Evolutionary conservation across 2,797 vertebrate species (phyloP), one percentile per base, ranked within the genome.

Genomic region (Odontamblyopus lacepedii): DNA sequence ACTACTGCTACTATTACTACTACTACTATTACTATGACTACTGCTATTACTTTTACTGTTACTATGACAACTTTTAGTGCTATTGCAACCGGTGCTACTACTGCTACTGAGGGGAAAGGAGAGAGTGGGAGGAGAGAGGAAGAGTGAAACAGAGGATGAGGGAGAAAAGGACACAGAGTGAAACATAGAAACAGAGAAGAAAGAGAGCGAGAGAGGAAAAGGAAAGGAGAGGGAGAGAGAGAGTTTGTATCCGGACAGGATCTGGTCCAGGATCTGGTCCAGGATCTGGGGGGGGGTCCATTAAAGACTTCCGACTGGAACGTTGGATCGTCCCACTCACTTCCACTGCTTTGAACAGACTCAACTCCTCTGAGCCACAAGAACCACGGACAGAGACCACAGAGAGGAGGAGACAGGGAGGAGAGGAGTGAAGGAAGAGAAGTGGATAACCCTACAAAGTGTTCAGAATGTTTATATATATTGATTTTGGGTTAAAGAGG

Each of bases 291-390:
- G 48, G 65, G 65, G 65, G 65, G 26, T 50, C 65, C 65, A 67
- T 67, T 81, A 90, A 90, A 87, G 70, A 90, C 88, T 90, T 93
- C 92, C 90, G 89, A 82, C 90, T 79, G 83, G 78, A 91, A 89
- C 92, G 91, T 92, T 93, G 91, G 92, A 87, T 91, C 94, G 90
- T 96, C 95, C 96, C 94, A 96, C 95, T 94, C 92, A 95, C 94
- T 96, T 95, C 92, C 94, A 95, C 87, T 83, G 87, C 93, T 94
- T 92, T 95, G 95, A 95, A 95, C 94, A 96, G 94, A 93, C 83
- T 86, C 86, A 86, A 81, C 87, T 80, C 83, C 86, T 90, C 80
- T 68, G 13, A 71, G 75, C 41, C 75, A 76, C 41, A 73, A 48
- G n/a, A 3, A 56, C n/a, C n/a, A 26, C n/a, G n/a, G 51, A 53